Evolutionary conservation across 2,797 vertebrate species (phyloP).

Genomic region (Limnodromus scolopaceus): DNA sequence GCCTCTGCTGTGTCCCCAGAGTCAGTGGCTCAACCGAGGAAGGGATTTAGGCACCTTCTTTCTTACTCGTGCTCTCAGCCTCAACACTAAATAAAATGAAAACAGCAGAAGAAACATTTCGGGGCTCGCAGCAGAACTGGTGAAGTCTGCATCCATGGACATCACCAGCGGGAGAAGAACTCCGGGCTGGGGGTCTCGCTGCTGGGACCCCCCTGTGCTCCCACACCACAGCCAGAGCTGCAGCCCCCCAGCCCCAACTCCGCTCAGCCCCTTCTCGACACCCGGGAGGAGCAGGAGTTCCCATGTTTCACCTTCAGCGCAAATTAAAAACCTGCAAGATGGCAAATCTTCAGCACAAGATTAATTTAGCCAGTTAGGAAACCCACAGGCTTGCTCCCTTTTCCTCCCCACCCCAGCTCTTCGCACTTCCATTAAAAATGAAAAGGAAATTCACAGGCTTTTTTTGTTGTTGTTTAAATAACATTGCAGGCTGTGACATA

Average conservation of each 20-base stretch:
- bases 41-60: background rate
- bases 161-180: accelerated
- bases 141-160: accelerated
- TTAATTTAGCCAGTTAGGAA: background rate
- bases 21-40: accelerated
- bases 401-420: slow-evolving; percentile 40
- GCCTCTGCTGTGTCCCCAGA: background rate
- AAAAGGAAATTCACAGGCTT: slow-evolving; percentile 37
- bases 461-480: background rate
- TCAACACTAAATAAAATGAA: too few relatives aligned
- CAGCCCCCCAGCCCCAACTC: background rate
- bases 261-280: accelerated
- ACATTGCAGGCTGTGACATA: slow-evolving; percentile 38
- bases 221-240: background rate
- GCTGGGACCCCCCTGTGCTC: background rate
- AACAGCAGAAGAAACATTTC: background rate
- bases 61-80: background rate
- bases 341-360: background rate
- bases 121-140: accelerated
- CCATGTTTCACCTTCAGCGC: background rate
- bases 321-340: background rate
- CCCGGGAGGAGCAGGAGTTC: background rate
- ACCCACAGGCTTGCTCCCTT: background rate
- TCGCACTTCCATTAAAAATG: background rate
- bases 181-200: background rate